Conservation (phyloP, 2,113 vertebrate genomes). For the Onychostruthus taczanowskii region DNA sequence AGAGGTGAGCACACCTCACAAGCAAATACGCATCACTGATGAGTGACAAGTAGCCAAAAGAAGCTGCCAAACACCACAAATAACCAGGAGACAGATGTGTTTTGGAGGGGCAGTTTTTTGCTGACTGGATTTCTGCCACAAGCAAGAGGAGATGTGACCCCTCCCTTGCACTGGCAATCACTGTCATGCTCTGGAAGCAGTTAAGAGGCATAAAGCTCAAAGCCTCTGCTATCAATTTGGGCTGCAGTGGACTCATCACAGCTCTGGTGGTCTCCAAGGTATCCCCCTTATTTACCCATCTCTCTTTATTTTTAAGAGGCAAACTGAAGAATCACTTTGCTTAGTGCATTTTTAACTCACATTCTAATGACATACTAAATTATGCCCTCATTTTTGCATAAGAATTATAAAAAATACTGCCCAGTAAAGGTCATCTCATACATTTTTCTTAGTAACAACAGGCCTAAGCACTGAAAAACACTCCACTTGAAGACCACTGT, state of each 20-base stretch:
- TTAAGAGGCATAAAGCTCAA: background rate
- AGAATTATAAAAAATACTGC: background rate
- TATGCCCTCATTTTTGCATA: background rate
- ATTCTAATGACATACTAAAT: background rate
- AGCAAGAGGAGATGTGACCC: background rate
- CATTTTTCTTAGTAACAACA: background rate
- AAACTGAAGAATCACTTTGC: background rate
- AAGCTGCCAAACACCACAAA: background rate
- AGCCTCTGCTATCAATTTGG: background rate
- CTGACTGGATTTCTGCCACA: background rate
- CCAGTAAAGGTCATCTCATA: background rate
- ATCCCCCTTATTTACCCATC: background rate
- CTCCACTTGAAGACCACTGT: background rate
- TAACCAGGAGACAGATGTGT: background rate
- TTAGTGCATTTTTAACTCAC: background rate
- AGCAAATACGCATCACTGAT: accelerated
- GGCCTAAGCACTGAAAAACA: background rate
- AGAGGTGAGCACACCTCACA: background rate
- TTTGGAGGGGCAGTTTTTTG: background rate
- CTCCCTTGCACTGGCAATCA: accelerated
- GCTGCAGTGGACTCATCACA: background rate
- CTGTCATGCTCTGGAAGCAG: background rate
- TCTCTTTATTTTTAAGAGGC: background rate
- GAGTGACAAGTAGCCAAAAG: background rate
- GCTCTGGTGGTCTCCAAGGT: background rate